phyloP scores from a whole-genome alignment of 2,797 vertebrate species.

The Fringilla coelebs region DNA sequence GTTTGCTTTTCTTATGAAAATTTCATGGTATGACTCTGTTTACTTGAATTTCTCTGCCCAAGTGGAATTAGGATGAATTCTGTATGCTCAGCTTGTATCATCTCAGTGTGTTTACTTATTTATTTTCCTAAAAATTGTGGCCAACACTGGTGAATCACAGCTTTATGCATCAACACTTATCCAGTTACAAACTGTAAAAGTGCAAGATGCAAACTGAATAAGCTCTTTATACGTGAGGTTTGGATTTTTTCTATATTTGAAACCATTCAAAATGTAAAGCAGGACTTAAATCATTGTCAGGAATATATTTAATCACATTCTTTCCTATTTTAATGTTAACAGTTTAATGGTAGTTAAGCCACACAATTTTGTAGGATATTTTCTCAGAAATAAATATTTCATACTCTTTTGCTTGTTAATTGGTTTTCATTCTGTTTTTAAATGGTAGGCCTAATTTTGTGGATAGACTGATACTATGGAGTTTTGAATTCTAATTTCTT shows the following conservation, averaged over 20 bases:
- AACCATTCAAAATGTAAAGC: not conserved
- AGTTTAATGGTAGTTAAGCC: not conserved
- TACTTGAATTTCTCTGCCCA: constrained; percentile 3
- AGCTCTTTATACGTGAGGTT: not conserved
- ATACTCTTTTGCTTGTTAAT: not conserved
- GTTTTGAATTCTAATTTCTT: not conserved
- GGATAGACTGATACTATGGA: not conserved
- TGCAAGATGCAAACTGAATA: not conserved
- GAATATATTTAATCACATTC: not conserved
- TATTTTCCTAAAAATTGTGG: constrained; percentile 32
- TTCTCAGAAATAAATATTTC: constrained; percentile 11
- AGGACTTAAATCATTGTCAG: not conserved
- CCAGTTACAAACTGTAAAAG: not conserved
- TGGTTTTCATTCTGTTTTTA: not conserved
- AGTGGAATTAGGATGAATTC: not conserved
- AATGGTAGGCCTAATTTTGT: not conserved
- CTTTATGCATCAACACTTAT: not conserved
- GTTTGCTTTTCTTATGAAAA: not conserved
- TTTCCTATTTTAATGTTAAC: not conserved
- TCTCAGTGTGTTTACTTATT: constrained; percentile 15
- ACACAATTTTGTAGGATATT: not conserved
- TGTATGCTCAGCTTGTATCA: not conserved
- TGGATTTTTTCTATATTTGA: not conserved
- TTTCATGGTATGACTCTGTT: not conserved
- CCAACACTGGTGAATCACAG: not conserved